Evolutionary conservation across 2,797 vertebrate species (phyloP).

Genomic region (Bucorvus abyssinicus): DNA sequence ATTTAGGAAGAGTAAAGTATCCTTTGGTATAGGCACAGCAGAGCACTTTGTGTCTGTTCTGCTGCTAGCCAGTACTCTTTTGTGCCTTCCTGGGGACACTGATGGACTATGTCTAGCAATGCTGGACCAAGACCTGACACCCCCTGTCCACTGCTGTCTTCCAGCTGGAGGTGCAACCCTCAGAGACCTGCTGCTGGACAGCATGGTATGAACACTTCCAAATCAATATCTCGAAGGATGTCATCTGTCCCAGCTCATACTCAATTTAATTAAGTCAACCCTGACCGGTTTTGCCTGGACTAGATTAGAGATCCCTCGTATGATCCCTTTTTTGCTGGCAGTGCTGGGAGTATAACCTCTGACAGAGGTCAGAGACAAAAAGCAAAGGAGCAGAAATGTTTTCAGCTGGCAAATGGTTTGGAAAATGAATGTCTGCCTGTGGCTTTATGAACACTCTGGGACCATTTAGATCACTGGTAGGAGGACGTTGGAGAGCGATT

Average conservation of each 20-base stretch:
- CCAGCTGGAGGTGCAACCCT: neutral
- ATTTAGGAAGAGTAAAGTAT: neutral
- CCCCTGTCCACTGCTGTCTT: neutral
- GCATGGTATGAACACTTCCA: neutral
- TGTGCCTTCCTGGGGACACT: neutral
- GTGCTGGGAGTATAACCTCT: neutral
- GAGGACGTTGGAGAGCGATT: neutral
- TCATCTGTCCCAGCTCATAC: neutral
- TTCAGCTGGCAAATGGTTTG: neutral
- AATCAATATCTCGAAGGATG: fast-evolving
- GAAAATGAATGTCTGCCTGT: slow-evolving; percentile 1
- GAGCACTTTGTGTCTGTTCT: neutral
- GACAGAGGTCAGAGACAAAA: neutral
- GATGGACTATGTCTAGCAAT: neutral
- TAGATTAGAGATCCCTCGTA: neutral
- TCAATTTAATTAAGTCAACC: neutral
- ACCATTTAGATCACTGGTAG: neutral
- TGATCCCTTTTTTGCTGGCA: neutral
- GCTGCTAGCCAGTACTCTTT: neutral
- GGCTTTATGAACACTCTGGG: neutral
- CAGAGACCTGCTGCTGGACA: neutral
- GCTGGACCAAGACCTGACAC: neutral
- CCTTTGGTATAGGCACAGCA: neutral
- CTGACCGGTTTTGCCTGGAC: neutral
- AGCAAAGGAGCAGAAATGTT: neutral